Evolutionary conservation across 37 sponge, comb jelly and placozoan species (phyloP), one percentile per base, ranked within the genome.

Genomic region (Mnemiopsis leidyi): DNA sequence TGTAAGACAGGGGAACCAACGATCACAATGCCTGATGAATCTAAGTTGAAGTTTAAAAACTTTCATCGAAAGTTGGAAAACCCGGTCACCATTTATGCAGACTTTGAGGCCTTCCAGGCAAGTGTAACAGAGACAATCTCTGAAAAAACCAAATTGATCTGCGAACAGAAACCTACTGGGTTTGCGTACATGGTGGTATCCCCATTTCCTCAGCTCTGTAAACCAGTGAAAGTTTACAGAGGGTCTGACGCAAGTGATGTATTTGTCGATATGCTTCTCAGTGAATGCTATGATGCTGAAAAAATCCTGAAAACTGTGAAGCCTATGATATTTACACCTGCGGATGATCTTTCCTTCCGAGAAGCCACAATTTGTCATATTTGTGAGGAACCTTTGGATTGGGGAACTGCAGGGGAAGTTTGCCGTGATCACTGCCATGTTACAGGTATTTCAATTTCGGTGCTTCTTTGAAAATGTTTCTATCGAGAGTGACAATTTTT

Each of bases 121-220:
- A 31, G 5, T 34, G 35, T 77, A 1, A 31, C 25, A 16, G 20
- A 32, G 0, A 18, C 28, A 31, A 29, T 34, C 34, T 32, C 35
- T 20, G 79, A 77, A 20, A 33, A 33, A 77, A 77, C 34, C 32
- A 69, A 25, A 69, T 1, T 77, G 3, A 77, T 31, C 21, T 32
- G 79, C 32, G 35, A 77, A 18, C 79, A 77, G 32, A 29, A 34
- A 77, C 79, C 79, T 25, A 34, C 79, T 21, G 79, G 79, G 18
- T 77, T 77, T 77, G 79, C 32, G 0, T 77, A 77, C 18, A 31
- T 33, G 34, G 36, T 77, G 25, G 79, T 77, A 29, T 77, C 79
- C 32, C 79, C 79, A 29, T 77, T 34, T 33, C 79, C 79, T 31
- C 20, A 31, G 7, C 36, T 77, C 16, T 77, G 36, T 16, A 24